Evolutionary conservation across 2,888 invertebrate species (phyloP).

Genomic region (Mimumesa dahlbomi): DNA sequence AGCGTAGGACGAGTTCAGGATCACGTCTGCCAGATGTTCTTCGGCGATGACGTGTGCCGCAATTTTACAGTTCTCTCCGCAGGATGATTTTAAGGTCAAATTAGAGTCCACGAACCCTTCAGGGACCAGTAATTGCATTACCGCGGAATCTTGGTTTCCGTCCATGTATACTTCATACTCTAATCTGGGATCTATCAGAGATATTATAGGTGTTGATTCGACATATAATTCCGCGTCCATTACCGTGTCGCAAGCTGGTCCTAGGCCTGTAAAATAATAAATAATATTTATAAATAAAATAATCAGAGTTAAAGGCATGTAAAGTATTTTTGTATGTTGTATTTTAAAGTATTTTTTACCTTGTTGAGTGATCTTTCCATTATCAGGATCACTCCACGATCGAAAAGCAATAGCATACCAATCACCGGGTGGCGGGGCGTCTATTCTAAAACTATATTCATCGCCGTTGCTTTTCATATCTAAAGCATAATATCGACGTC

Average conservation of each 20-base stretch:
- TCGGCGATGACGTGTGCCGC: constrained; percentile 67
- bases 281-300: no score
- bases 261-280: constrained; percentile 82
- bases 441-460: constrained; percentile 83
- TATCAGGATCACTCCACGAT: constrained; percentile 88
- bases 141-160: constrained; percentile 61
- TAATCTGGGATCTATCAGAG: constrained; percentile 46
- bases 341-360: no score
- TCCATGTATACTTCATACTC: constrained; percentile 61
- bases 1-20: constrained; percentile 64
- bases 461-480: constrained; percentile 84
- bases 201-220: constrained; percentile 79
- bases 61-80: constrained; percentile 70
- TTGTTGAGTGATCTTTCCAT: constrained; percentile 88
- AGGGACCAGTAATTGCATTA: constrained; percentile 70
- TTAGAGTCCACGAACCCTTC: constrained; percentile 57
- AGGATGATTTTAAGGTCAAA: constrained; percentile 68
- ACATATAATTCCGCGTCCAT: constrained; percentile 85
- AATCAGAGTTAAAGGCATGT: no score
- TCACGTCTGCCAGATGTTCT: constrained; percentile 55
- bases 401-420: constrained; percentile 91
- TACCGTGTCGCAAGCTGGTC: constrained; percentile 85
- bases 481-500: constrained; percentile 82
- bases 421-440: constrained; percentile 87
- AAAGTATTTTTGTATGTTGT: no score